Percentiles rank a stretch among this genome's conserved stretches.
Conservation (phyloP, 2,113 vertebrate species). For the Oryzias woworae region DNA sequence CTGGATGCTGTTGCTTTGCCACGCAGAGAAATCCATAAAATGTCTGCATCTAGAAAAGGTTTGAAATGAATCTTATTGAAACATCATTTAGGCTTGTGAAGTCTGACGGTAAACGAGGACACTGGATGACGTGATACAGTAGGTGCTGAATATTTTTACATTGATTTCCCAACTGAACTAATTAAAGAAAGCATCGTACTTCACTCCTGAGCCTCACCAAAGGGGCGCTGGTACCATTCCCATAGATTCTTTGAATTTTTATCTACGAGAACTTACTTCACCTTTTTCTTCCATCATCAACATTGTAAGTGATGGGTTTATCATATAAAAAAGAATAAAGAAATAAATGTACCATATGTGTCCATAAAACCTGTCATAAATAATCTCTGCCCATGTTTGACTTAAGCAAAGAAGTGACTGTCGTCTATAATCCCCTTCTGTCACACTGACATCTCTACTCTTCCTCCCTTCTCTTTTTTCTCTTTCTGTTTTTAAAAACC, state of each 20-base stretch:
- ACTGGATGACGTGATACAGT: conserved; percentile 55
- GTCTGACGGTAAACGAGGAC: conserved; percentile 17
- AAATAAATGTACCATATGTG: no score
- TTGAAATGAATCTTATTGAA: conserved; percentile 9
- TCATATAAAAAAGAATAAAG: no score
- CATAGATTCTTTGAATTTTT: conserved; percentile 17
- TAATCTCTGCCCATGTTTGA: no score
- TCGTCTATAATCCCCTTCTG: not conserved
- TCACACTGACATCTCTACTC: not conserved
- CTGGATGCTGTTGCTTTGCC: conserved; percentile 9
- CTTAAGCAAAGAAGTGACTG: not conserved
- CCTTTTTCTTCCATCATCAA: conserved; percentile 2
- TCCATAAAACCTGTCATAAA: no score
- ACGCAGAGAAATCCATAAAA: conserved; percentile 31
- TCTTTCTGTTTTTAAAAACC: not conserved
- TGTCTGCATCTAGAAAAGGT: conserved; percentile 15
- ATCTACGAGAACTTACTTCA: conserved; percentile 42
- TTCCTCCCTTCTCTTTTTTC: not conserved
- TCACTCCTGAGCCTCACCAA: conserved; percentile 32
- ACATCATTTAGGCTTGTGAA: not conserved
- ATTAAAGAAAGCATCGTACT: conserved; percentile 55
- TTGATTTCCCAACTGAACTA: conserved; percentile 62
- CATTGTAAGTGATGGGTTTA: not conserved
- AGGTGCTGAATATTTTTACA: conserved; percentile 40
- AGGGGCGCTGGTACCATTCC: conserved; percentile 42